These are phyloP conservation scores for Macaria liturata DNA, from an alignment of 2,888 invertebrate genomes.

Conservation along the genomic window DNA sequence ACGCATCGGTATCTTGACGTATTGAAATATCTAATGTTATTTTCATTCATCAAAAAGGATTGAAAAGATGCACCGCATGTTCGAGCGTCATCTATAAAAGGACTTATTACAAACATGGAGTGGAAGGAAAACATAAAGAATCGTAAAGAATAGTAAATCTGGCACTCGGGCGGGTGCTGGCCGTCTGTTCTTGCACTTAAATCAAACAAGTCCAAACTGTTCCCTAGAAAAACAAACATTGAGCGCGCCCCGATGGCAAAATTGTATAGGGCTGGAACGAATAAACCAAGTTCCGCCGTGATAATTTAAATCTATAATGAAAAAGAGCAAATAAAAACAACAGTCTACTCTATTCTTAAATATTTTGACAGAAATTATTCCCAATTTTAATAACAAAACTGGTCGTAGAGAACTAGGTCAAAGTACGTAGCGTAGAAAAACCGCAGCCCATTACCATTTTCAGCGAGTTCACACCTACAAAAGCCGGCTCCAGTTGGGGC, in stretches of 20 bases:
- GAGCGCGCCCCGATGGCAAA: constrained; percentile 38
- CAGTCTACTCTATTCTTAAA: too few species aligned
- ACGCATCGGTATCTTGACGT: too few species aligned
- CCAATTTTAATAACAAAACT: not conserved
- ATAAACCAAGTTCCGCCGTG: not conserved
- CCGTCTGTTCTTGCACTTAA: constrained; percentile 48
- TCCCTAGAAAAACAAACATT: constrained; percentile 69
- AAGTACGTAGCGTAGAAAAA: not conserved
- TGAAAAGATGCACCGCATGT: constrained; percentile 10
- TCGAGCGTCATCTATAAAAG: constrained; percentile 24
- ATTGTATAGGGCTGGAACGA: constrained; percentile 36
- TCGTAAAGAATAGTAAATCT: constrained; percentile 20
- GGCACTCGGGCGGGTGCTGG: constrained; percentile 10
- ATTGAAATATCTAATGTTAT: too few species aligned
- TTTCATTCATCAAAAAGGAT: constrained; percentile 6
- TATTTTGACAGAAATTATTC: too few species aligned
- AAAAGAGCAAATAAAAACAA: too few species aligned
- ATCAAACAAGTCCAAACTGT: constrained; percentile 65
- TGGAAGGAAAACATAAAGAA: constrained; percentile 22
- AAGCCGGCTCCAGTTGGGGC: constrained; percentile 38
- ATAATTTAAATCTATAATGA: too few species aligned
- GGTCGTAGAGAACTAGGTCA: constrained; percentile 3
- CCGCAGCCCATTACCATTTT: constrained; percentile 24
- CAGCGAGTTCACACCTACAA: constrained; percentile 31
- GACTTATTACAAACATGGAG: constrained; percentile 28